Evolutionary conservation across 2,888 invertebrate genomes (phyloP).

Genomic region (Polydesmus complanatus): DNA sequence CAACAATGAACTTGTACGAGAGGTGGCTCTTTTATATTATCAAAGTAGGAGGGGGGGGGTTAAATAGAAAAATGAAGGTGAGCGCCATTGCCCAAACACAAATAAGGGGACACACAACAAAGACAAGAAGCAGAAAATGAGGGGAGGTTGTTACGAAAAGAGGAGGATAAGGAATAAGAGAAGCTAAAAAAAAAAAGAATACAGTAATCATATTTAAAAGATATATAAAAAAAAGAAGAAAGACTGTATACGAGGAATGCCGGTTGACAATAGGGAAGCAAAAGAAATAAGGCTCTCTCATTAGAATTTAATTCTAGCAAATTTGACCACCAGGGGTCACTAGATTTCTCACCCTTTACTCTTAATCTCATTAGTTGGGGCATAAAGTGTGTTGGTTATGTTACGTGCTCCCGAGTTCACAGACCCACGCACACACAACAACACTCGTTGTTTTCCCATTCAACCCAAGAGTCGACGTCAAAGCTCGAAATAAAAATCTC

Average conservation of each 20-base stretch:
- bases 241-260: background rate
- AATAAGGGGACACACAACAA: background rate
- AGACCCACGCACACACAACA: no score
- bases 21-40: no score
- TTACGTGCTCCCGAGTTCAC: no score
- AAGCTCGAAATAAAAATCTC: no score
- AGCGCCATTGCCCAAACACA: background rate
- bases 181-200: background rate
- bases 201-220: background rate
- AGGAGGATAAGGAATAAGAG: background rate
- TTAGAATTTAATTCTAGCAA: background rate
- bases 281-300: background rate
- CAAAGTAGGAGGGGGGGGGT: no score
- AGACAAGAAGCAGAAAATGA: background rate
- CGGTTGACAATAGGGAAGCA: background rate
- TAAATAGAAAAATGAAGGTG: no score
- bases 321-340: background rate
- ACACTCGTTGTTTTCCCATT: no score
- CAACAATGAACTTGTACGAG: background rate
- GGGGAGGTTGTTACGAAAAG: background rate
- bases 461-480: no score
- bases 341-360: background rate
- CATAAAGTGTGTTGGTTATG: no score
- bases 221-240: background rate
- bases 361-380: background rate